Conservation (phyloP, 2,113 vertebrate species). For the Brachypodius melanocephalos region DNA sequence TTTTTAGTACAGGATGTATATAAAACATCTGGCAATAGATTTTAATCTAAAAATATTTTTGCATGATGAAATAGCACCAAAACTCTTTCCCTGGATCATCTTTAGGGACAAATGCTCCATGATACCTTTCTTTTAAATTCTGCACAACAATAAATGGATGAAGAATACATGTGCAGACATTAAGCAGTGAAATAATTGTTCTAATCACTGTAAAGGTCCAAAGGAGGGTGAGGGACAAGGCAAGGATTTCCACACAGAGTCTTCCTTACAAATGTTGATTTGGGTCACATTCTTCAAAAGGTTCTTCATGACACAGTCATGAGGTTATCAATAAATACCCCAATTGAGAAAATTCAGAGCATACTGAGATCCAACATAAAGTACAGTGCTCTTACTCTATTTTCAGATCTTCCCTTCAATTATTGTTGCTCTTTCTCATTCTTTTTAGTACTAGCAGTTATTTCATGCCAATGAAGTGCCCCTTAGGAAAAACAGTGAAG, state of each 20-base stretch:
- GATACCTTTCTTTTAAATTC: not conserved
- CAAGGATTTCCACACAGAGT: not conserved
- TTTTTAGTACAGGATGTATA: not conserved
- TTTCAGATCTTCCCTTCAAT: not conserved
- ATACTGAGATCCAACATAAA: not conserved
- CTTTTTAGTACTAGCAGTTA: not conserved
- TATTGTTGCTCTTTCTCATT: not conserved
- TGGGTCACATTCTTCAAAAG: not conserved
- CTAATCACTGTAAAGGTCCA: not conserved
- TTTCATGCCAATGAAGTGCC: not conserved
- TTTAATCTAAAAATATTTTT: not conserved
- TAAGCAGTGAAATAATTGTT: not conserved
- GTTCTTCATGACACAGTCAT: not conserved
- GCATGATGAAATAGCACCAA: not conserved
- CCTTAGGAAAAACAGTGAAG: not conserved
- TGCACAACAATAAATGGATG: not conserved
- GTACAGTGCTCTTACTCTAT: not conserved
- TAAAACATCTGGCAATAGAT: not conserved
- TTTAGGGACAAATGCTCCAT: not conserved
- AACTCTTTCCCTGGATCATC: not conserved
- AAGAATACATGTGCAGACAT: not conserved
- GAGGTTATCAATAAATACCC: not conserved
- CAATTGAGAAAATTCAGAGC: not conserved
- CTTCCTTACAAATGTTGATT: not conserved
- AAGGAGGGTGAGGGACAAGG: not conserved